phyloP scores from a whole-genome alignment of 1,140 invertebrate genomes.

The Helicoverpa zea region DNA sequence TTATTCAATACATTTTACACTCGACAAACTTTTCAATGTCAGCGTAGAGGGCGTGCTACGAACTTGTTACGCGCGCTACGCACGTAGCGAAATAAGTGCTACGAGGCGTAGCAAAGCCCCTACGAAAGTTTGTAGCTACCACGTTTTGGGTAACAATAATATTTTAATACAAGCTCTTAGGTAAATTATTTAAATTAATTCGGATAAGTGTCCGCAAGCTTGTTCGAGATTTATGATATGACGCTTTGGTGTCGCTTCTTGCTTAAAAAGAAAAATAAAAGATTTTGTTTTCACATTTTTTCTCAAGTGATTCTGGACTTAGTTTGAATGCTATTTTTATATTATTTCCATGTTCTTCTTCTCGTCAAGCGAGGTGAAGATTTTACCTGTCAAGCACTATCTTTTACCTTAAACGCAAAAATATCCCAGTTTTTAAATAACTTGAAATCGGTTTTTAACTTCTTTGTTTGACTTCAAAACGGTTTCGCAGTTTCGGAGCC shows the following conservation, averaged over 20 bases:
- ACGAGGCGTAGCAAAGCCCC: conserved; percentile 48
- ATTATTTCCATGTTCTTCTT: no score
- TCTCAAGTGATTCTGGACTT: neutral
- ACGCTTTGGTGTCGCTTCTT: neutral
- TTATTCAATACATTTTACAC: conserved; percentile 15
- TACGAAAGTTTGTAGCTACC: neutral
- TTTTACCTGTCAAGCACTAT: no score
- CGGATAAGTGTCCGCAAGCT: conserved; percentile 32
- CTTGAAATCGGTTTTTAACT: no score
- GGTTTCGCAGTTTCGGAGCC: no score
- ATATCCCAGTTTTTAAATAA: no score
- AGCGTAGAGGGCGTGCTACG: conserved; percentile 44
- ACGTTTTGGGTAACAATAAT: conserved; percentile 2
- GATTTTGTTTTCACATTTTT: conserved; percentile 2
- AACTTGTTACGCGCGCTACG: conserved; percentile 40
- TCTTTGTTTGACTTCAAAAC: no score
- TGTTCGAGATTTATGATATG: conserved; percentile 25
- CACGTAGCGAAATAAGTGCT: conserved; percentile 50
- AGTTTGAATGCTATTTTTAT: neutral
- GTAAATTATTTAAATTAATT: conserved; percentile 37
- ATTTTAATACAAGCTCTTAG: conserved; percentile 36
- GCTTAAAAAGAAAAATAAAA: conserved; percentile 13
- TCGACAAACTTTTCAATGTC: conserved; percentile 11
- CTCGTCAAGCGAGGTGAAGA: no score
- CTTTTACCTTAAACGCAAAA: no score